A percentile compares a stretch with the other conserved stretches of the same genome.
phyloP scores from a whole-genome alignment of 2,888 invertebrate genomes.

The Clusia tigrina region DNA sequence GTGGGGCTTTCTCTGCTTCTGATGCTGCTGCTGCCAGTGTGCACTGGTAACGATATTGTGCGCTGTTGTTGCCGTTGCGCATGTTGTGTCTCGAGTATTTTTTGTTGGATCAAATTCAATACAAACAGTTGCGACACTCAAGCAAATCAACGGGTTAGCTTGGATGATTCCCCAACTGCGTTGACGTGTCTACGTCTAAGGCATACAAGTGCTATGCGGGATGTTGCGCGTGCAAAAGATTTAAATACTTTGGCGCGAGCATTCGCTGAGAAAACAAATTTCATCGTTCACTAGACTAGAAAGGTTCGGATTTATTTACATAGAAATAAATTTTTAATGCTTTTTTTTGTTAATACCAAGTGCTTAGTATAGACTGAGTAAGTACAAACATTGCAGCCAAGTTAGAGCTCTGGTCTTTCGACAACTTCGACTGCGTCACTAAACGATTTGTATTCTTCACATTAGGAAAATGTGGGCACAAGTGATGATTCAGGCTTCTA shows the following conservation, averaged over 20 bases:
- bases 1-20: background rate
- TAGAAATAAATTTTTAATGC: too few relatives aligned
- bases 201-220: background rate
- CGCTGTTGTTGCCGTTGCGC: background rate
- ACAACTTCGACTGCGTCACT: conserved; percentile 38
- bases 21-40: background rate
- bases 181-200: background rate
- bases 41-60: conserved; percentile 1
- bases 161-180: background rate
- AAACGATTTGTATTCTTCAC: background rate
- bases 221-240: background rate
- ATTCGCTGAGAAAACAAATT: conserved; percentile 11
- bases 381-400: too few relatives aligned
- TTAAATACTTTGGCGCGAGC: background rate
- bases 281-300: conserved; percentile 6
- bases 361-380: too few relatives aligned
- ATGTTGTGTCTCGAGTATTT: background rate
- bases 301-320: background rate
- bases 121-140: conserved; percentile 2
- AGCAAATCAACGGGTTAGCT: conserved; percentile 4
- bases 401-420: conserved; percentile 31
- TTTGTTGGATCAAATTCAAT: background rate
- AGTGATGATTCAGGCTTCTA: too few relatives aligned
- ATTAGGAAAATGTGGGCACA: too few relatives aligned
- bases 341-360: background rate